phyloP scores from a whole-genome alignment of 92 coral and sea anemone genomes.

The Metridium senile region DNA sequence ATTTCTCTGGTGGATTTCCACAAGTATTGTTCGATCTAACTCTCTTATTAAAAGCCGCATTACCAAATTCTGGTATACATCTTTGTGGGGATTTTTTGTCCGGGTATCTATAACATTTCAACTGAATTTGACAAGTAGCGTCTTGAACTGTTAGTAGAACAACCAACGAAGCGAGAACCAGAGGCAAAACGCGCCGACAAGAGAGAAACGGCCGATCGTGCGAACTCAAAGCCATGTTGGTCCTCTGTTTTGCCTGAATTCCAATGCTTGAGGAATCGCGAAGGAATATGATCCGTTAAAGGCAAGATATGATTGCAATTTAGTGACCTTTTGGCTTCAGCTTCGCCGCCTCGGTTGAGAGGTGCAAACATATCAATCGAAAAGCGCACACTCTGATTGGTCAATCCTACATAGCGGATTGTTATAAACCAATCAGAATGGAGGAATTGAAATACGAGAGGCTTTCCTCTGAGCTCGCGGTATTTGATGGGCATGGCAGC shows the following conservation, averaged over 20 bases:
- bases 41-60: conserved; percentile 81
- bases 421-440: conserved; percentile 60
- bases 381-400: conserved; percentile 62
- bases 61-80: conserved; percentile 94
- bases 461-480: conserved; percentile 80
- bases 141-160: neutral
- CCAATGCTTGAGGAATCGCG: conserved; percentile 15
- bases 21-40: conserved; percentile 92
- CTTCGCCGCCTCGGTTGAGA: conserved; percentile 36
- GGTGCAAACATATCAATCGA: conserved; percentile 30
- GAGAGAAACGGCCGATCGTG: neutral
- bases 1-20: conserved; percentile 79
- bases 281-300: conserved; percentile 19
- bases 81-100: conserved; percentile 50
- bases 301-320: conserved; percentile 50
- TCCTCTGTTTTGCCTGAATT: conserved; percentile 31
- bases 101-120: conserved; percentile 57
- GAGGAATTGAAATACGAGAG: conserved; percentile 59
- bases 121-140: conserved; percentile 9
- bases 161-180: conserved; percentile 5
- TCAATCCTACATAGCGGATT: neutral
- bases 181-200: neutral
- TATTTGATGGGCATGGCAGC: conserved; percentile 20
- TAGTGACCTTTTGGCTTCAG: conserved; percentile 30
- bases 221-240: conserved; percentile 27